phyloP scores from a whole-genome alignment of 2,797 vertebrate species.

The Semotilus atromaculatus region DNA sequence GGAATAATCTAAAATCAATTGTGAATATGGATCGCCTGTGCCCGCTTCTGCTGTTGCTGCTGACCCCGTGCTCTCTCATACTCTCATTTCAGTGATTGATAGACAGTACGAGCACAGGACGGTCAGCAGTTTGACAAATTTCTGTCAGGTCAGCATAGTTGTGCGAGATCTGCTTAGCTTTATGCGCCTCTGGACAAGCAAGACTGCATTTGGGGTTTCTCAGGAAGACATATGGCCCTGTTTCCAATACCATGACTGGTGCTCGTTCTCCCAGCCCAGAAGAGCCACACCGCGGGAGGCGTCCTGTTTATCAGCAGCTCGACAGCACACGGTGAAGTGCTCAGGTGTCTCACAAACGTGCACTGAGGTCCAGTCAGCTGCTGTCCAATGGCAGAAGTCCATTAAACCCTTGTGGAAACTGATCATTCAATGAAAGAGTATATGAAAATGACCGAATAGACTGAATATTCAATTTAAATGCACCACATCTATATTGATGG shows the following conservation, averaged over 20 bases:
- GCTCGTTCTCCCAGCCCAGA: neutral
- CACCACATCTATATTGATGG: neutral
- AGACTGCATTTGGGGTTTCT: slow-evolving; percentile 2
- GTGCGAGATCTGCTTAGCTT: neutral
- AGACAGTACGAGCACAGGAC: neutral
- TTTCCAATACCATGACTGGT: neutral
- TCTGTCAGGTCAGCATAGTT: slow-evolving; percentile 17
- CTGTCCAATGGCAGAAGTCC: neutral
- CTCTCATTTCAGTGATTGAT: slow-evolving; percentile 63
- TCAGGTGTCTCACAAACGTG: neutral
- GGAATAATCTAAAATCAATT: slow-evolving; percentile 77
- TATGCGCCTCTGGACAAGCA: neutral
- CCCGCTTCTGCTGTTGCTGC: slow-evolving; percentile 46
- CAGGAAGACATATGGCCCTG: neutral
- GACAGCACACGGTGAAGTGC: neutral
- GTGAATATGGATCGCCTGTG: slow-evolving; percentile 68
- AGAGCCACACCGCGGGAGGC: slow-evolving; percentile 8
- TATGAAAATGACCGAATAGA: too few species aligned
- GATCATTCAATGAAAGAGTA: neutral
- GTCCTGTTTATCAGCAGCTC: slow-evolving; percentile 9
- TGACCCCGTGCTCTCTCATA: neutral
- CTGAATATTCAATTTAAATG: slow-evolving; percentile 1
- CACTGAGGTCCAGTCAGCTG: neutral
- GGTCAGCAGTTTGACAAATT: neutral
- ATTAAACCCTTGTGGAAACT: neutral